A percentile compares a stretch with the other conserved stretches of the same genome.
Evolutionary conservation across 2,888 invertebrate species (phyloP).

Genomic region (Athalia rosae): DNA sequence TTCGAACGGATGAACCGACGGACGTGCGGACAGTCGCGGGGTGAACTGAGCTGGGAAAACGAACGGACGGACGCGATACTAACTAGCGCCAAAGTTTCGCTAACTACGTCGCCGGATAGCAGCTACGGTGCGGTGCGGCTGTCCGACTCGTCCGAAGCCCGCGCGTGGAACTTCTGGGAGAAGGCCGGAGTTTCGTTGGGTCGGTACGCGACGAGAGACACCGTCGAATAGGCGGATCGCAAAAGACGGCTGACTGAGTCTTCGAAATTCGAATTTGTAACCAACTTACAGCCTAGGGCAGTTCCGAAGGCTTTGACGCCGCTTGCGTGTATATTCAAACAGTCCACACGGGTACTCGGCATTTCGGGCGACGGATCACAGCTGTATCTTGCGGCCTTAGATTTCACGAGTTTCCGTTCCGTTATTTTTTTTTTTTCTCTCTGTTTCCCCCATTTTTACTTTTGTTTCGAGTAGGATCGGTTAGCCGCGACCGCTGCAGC

Average conservation of each 20-base stretch:
- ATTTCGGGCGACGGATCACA: background rate
- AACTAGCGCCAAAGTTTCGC: slow-evolving; percentile 62
- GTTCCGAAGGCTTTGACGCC: background rate
- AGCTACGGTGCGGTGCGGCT: slow-evolving; percentile 1
- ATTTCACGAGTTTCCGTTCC: background rate
- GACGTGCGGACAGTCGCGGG: background rate
- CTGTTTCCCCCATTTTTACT: background rate
- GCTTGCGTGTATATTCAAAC: background rate
- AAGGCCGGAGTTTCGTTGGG: slow-evolving; percentile 42
- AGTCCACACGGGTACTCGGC: background rate
- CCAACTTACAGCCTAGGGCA: slow-evolving; percentile 47
- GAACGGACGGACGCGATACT: slow-evolving; percentile 49
- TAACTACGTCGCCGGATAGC: slow-evolving; percentile 56
- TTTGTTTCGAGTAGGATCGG: too few relatives aligned
- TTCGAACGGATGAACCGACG: slow-evolving; percentile 22
- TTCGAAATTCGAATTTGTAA: slow-evolving; percentile 51
- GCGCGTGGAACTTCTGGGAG: slow-evolving; percentile 24
- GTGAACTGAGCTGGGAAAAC: background rate
- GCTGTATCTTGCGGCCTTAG: background rate
- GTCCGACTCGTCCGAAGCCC: slow-evolving; percentile 16
- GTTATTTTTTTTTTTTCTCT: background rate
- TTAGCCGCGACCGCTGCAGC: too few relatives aligned
- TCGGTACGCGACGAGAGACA: slow-evolving; percentile 44
- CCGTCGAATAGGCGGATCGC: slow-evolving; percentile 53
- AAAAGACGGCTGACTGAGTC: slow-evolving; percentile 43